Evolutionary conservation across 2,113 vertebrate genomes (phyloP).

Genomic region (Podarcis muralis): DNA sequence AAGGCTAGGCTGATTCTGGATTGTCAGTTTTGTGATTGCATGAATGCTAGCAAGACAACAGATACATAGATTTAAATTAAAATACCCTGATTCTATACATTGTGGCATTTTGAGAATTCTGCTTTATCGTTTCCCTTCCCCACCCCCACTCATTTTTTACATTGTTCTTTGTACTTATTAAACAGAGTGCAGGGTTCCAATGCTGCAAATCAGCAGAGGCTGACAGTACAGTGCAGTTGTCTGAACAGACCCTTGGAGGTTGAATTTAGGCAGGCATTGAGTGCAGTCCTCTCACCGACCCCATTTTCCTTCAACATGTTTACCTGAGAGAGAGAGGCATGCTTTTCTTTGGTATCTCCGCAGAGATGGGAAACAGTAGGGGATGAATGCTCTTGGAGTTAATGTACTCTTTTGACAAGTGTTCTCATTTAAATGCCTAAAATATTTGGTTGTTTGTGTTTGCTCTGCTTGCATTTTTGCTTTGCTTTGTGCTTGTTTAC

Average conservation of each 20-base stretch:
- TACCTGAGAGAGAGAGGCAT: no score
- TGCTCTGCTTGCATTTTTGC: no score
- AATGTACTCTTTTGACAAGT: no score
- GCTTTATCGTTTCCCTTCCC: background rate
- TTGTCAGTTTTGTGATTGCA: background rate
- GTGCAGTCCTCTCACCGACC: background rate
- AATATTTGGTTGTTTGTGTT: background rate
- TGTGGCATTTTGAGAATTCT: fast-evolving
- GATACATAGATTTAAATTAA: background rate
- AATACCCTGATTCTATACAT: background rate
- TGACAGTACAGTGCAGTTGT: background rate
- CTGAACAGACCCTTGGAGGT: background rate
- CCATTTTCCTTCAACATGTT: no score
- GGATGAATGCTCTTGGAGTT: no score
- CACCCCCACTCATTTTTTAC: background rate
- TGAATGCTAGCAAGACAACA: background rate
- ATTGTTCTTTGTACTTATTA: background rate
- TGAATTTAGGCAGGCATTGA: background rate
- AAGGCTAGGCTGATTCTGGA: background rate
- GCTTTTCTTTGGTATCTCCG: no score
- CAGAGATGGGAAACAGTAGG: no score
- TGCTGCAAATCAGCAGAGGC: background rate
- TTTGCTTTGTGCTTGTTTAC: no score
- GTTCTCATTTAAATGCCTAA: no score
- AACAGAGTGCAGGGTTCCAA: background rate